Percentiles rank a stretch among this genome's conserved stretches.
Evolutionary conservation across 1,140 invertebrate genomes (phyloP).

Genomic region (Colletes gigas): DNA sequence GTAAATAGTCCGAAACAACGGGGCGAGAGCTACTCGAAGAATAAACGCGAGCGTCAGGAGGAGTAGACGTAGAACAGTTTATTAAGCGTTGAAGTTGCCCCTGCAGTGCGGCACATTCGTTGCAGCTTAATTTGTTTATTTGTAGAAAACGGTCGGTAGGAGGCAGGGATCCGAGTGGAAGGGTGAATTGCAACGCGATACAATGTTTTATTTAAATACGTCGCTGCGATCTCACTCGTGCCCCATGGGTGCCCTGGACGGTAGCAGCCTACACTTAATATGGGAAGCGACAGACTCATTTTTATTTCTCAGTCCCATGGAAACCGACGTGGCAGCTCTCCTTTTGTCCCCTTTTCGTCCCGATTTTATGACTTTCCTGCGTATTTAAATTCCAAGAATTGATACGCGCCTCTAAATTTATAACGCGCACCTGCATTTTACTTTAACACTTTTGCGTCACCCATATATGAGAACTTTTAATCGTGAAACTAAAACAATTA

Average conservation of each 20-base stretch:
- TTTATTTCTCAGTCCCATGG: slow-evolving; percentile 71
- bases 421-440: not conserved
- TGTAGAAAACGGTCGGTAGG: slow-evolving; percentile 48
- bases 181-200: slow-evolving; percentile 68
- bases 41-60: slow-evolving; percentile 54
- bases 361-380: slow-evolving; percentile 51
- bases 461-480: no score
- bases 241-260: slow-evolving; percentile 72
- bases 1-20: slow-evolving; percentile 2
- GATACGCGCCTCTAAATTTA: not conserved
- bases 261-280: slow-evolving; percentile 73
- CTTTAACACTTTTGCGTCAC: no score
- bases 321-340: slow-evolving; percentile 51
- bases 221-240: slow-evolving; percentile 68
- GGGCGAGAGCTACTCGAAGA: slow-evolving; percentile 17
- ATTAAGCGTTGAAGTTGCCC: slow-evolving; percentile 59
- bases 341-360: slow-evolving; percentile 49
- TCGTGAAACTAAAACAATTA: no score
- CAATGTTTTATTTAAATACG: slow-evolving; percentile 76
- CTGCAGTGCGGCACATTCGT: slow-evolving; percentile 60
- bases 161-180: slow-evolving; percentile 49
- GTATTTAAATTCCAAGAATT: slow-evolving; percentile 23
- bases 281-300: slow-evolving; percentile 72
- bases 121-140: slow-evolving; percentile 75
- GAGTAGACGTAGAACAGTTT: slow-evolving; percentile 56